Evolutionary conservation across 2,888 invertebrate species (phyloP).

Genomic region (Resseliella maxima): DNA sequence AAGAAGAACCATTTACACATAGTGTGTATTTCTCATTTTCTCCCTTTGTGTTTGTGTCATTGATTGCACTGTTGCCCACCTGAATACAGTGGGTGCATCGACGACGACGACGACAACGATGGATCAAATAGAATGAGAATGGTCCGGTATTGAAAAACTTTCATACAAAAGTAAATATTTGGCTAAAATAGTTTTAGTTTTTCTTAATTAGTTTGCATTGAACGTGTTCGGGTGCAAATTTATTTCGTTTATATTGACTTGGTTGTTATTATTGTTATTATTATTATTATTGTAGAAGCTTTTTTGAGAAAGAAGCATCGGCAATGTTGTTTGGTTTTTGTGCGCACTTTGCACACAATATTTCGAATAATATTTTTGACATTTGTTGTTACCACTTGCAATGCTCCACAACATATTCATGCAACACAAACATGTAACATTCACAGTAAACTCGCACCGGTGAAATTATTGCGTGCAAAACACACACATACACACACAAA

Average conservation of each 20-base stretch:
- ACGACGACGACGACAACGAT: not conserved
- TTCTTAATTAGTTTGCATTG: conserved; percentile 51
- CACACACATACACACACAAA: too few relatives aligned
- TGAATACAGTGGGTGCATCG: not conserved
- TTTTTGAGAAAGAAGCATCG: too few relatives aligned
- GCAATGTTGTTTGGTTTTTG: not conserved
- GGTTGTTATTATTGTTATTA: not conserved
- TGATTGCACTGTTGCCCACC: too few relatives aligned
- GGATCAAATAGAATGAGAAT: not conserved
- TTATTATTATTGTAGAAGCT: too few relatives aligned
- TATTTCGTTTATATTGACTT: not conserved
- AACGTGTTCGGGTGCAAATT: conserved; percentile 4
- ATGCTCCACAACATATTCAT: not conserved
- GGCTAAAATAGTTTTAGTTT: not conserved
- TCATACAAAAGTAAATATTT: conserved; percentile 1
- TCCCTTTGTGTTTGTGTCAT: too few relatives aligned
- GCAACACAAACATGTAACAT: not conserved
- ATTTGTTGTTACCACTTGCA: not conserved
- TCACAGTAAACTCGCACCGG: not conserved
- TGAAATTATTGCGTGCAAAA: not conserved
- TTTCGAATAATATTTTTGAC: too few relatives aligned
- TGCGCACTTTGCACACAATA: too few relatives aligned
- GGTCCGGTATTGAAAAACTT: conserved; percentile 23
- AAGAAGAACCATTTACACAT: too few relatives aligned
- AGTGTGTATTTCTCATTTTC: too few relatives aligned